A percentile compares a stretch with the other conserved stretches of the same genome.
Conservation (phyloP, 2,888 invertebrate genomes). For the Meiosimyza platycephala region DNA sequence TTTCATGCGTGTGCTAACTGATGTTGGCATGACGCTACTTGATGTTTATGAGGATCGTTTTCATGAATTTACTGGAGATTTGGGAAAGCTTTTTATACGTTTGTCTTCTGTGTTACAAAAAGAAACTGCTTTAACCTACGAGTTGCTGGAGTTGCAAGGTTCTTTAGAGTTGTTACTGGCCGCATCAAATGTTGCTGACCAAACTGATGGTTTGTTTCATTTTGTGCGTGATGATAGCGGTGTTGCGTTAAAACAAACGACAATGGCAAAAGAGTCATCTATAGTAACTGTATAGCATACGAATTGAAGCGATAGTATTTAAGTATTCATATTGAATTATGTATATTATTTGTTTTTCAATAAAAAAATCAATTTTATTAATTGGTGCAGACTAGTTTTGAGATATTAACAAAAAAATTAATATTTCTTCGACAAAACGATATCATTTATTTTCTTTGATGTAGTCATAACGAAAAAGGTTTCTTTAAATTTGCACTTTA, state of each 20-base stretch:
- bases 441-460: no score
- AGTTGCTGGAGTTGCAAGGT: slow-evolving; percentile 77
- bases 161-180: slow-evolving; percentile 76
- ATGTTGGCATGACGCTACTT: slow-evolving; percentile 79
- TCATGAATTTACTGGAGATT: slow-evolving; percentile 73
- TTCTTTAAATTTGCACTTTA: no score
- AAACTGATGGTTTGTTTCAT: slow-evolving; percentile 39
- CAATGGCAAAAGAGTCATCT: slow-evolving; percentile 56
- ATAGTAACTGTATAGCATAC: slow-evolving; percentile 49
- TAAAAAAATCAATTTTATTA: slow-evolving; percentile 16
- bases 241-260: slow-evolving; percentile 55
- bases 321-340: slow-evolving; percentile 12
- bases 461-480: no score
- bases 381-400: neutral
- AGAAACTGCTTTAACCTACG: slow-evolving; percentile 76
- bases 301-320: slow-evolving; percentile 18
- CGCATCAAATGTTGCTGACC: slow-evolving; percentile 70
- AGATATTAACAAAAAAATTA: neutral
- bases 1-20: slow-evolving; percentile 79
- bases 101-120: slow-evolving; percentile 74
- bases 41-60: slow-evolving; percentile 79
- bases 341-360: slow-evolving; percentile 23
- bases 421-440: no score
- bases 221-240: slow-evolving; percentile 46
- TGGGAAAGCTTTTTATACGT: slow-evolving; percentile 72